Percentiles rank a stretch among this genome's conserved stretches.
These are phyloP conservation scores for Arctopsyche grandis DNA, from an alignment of 1,140 invertebrate genomes.

Conservation along the genomic window DNA sequence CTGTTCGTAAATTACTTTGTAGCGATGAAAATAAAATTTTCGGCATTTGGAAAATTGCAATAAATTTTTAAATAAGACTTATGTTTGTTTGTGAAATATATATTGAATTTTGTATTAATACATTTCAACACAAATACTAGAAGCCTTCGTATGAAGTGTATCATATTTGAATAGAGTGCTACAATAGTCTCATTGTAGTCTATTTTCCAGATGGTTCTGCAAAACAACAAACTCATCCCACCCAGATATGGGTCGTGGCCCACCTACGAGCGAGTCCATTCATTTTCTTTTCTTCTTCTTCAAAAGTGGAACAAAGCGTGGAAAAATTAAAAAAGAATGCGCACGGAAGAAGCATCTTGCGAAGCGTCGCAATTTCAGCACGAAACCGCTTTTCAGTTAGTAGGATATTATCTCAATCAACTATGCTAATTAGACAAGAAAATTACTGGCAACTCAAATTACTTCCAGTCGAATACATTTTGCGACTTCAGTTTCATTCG, in stretches of 20 bases:
- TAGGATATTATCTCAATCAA: not conserved
- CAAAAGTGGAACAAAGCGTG: conserved; percentile 13
- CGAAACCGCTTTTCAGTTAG: not conserved
- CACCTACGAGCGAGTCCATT: not conserved
- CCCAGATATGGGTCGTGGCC: not conserved
- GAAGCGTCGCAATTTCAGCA: conserved; percentile 9
- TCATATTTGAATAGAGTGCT: conserved; percentile 12
- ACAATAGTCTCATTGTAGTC: conserved; percentile 1
- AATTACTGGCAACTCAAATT: not conserved
- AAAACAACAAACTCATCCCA: not conserved
- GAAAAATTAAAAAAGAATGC: not conserved
- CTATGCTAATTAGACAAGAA: conserved; percentile 7
- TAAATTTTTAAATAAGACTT: no score
- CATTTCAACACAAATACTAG: no score
- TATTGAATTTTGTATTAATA: no score
- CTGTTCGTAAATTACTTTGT: not conserved
- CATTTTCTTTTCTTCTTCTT: not conserved
- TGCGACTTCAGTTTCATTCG: not conserved
- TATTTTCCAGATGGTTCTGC: conserved; percentile 9
- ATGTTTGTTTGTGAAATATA: no score
- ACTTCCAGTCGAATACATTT: not conserved
- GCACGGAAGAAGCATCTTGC: not conserved
- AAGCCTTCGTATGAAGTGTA: not conserved
- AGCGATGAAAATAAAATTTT: not conserved
- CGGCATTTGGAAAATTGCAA: not conserved